A percentile compares a stretch with the other conserved stretches of the same genome.
Conservation (phyloP, 2,113 vertebrate species). For the Ovis canadensis region DNA sequence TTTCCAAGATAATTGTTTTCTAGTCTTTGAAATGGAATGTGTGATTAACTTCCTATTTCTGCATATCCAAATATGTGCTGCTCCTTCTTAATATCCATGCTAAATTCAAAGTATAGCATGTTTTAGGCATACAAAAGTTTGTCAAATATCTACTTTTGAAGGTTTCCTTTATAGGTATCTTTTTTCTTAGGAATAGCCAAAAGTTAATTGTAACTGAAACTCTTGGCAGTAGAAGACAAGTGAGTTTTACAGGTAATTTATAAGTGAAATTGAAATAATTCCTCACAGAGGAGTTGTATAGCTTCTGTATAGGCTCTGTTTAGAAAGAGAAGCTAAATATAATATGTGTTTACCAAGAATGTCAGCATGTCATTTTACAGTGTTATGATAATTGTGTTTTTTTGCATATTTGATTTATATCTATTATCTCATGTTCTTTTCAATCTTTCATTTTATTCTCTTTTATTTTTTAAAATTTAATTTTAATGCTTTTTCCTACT, state of each 20-base stretch:
- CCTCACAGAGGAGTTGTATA: not conserved
- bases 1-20: not conserved
- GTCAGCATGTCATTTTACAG: not conserved
- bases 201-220: not conserved
- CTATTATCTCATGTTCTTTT: not conserved
- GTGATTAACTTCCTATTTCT: not conserved
- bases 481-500: not conserved
- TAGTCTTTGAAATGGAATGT: not conserved
- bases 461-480: not conserved
- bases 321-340: not conserved
- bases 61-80: not conserved
- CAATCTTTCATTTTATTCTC: not conserved
- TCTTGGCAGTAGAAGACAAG: not conserved
- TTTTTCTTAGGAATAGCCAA: not conserved
- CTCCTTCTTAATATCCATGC: not conserved
- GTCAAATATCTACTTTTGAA: not conserved
- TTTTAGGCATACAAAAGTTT: not conserved
- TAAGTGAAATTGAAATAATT: not conserved
- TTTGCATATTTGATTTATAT: not conserved
- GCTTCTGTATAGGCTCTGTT: not conserved
- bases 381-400: not conserved
- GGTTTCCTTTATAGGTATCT: not conserved
- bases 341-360: not conserved
- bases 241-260: not conserved
- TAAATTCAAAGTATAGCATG: not conserved